These are phyloP conservation scores for Passer domesticus DNA, from an alignment of 2,113 vertebrate species.

Conservation along the genomic window DNA sequence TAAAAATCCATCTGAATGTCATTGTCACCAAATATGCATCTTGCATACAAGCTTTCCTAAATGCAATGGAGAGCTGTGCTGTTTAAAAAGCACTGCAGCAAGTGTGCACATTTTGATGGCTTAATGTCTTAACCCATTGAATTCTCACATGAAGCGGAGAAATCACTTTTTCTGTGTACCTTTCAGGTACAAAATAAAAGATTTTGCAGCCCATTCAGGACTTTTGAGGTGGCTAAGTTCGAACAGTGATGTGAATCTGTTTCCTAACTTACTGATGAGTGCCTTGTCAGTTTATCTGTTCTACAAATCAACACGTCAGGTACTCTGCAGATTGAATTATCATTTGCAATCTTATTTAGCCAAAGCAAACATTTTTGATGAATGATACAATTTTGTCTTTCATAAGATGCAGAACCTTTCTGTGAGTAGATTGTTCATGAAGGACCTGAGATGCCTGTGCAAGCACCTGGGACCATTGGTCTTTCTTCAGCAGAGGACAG, in stretches of 20 bases:
- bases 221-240: not conserved
- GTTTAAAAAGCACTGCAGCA: not conserved
- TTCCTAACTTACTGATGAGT: not conserved
- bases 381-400: not conserved
- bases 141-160: not conserved
- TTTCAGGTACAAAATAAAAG: not conserved
- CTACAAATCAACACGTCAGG: not conserved
- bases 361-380: not conserved
- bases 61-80: not conserved
- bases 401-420: not conserved
- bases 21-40: not conserved
- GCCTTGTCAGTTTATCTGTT: not conserved
- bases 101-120: not conserved
- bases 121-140: not conserved
- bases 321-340: not conserved
- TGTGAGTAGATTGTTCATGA: not conserved
- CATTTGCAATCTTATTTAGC: not conserved
- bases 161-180: not conserved
- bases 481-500: not conserved
- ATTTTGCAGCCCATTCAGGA: not conserved
- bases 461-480: not conserved
- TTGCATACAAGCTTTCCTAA: not conserved
- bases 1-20: not conserved
- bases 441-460: not conserved
- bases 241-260: not conserved